Evolutionary conservation across 2,797 vertebrate species (phyloP), one percentile per base, ranked within the genome.

Genomic region (Calcarius lapponicus): DNA sequence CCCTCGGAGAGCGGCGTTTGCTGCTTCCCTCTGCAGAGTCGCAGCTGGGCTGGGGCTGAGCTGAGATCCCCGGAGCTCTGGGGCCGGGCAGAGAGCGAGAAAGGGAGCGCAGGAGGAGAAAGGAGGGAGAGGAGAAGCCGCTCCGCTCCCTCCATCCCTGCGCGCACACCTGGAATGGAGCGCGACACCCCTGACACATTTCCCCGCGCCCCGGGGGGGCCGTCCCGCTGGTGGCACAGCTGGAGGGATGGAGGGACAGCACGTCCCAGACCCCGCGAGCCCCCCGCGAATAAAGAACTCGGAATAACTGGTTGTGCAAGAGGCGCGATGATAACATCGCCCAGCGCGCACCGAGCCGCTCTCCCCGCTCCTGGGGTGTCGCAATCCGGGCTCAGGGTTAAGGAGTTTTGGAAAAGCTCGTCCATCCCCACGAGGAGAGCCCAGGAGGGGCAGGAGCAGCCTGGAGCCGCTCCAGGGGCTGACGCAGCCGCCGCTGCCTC

Each of bases 331-430:
- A 36, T 71, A 82, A 67, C 57, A 80, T 95, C 93, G 53, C 29
- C 29, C 61, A 56, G 66, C 43, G 50, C 0, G 10, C 87, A 29
- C 54, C 69, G 3, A 32, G 65, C 38, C 4, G 48, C 48, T 48
- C 76, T 31, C 58, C 19, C 64, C 53, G 60, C 6, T 5, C 21
- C 29, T 53, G 40, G 80, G 74, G 38, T 95, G 95, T 88, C 2
- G 93, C 92, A 96, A 97, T 96, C 83, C 74, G 31, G 95, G 92
- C 92, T 89, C 25, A 24, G 95, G 92, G 94, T 91, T 80, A 92
- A 71, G 72, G 40, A 61, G 20, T 10, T 93, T 60, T 93, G 95
- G 91, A 82, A 82, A 92, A 85, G 75, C 81, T 91, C 94, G 5
- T 48, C 48, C 48, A 28, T 93, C 84, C 53, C 81, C 1, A 3